These are phyloP conservation scores for Argyra leucocephala DNA, from an alignment of 2,888 invertebrate species.

Conservation along the genomic window DNA sequence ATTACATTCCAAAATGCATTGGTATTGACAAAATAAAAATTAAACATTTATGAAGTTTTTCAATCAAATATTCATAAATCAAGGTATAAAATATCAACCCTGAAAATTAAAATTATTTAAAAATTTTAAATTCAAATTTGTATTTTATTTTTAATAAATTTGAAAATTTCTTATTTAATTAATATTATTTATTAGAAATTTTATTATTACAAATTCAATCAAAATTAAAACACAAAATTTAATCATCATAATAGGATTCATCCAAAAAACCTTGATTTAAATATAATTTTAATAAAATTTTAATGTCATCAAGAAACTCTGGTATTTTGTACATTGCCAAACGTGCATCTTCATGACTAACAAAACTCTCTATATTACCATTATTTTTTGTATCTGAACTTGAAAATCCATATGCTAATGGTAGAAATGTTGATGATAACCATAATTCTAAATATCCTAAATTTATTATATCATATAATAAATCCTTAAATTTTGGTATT, in stretches of 20 bases:
- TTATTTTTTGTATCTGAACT: neutral
- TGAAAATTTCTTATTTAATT: too few species aligned
- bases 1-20: too few species aligned
- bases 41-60: too few species aligned
- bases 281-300: neutral
- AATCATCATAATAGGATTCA: neutral
- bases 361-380: neutral
- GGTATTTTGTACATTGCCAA: neutral
- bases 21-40: too few species aligned
- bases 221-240: too few species aligned
- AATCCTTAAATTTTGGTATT: conserved; percentile 17
- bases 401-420: neutral
- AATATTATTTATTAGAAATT: too few species aligned
- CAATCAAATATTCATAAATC: too few species aligned
- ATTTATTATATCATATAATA: conserved; percentile 20
- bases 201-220: too few species aligned
- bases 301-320: neutral
- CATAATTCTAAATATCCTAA: conserved; percentile 17
- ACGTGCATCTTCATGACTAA: neutral
- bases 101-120: too few species aligned
- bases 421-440: conserved; percentile 7
- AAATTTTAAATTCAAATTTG: too few species aligned
- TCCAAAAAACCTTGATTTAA: neutral
- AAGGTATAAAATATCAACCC: too few species aligned
- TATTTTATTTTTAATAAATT: too few species aligned